Conservation (phyloP, 2,113 vertebrate genomes). For the Amblyornis subalaris region DNA sequence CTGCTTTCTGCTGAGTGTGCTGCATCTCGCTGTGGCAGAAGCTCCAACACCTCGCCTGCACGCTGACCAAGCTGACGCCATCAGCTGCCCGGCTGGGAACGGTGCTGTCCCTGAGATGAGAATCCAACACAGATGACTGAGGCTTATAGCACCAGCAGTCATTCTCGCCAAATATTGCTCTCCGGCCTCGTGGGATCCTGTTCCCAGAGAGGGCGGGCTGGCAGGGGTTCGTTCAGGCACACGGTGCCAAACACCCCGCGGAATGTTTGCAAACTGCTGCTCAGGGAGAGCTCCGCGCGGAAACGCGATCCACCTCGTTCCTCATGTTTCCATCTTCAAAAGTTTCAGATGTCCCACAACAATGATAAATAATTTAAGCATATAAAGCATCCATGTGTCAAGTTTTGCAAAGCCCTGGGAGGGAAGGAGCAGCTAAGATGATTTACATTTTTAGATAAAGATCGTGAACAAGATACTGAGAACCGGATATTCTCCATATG, state of each 20-base stretch:
- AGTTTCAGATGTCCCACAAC: slow-evolving; percentile 20
- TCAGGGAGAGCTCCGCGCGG: not conserved
- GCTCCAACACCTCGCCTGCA: accelerated
- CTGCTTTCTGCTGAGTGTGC: accelerated
- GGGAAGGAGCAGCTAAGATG: not conserved
- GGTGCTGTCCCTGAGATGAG: not conserved
- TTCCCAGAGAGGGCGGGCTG: accelerated
- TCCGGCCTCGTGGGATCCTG: not conserved
- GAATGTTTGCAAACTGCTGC: not conserved
- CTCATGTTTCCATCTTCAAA: not conserved
- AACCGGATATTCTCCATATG: not conserved
- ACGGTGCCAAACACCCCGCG: accelerated
- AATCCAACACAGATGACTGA: not conserved
- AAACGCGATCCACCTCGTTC: not conserved
- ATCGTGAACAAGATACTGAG: not conserved
- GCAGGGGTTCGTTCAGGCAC: not conserved
- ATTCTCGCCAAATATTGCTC: not conserved
- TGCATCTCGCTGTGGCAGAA: accelerated
- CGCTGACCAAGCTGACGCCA: not conserved
- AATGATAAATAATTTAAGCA: slow-evolving; percentile 5
- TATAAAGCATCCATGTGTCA: not conserved
- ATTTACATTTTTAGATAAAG: not conserved
- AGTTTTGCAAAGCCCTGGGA: not conserved
- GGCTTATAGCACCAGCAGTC: not conserved
- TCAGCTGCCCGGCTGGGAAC: not conserved